Evolutionary conservation across 2,113 vertebrate genomes (phyloP), one percentile per base, ranked within the genome.

Genomic region (Takifugu bimaculatus): DNA sequence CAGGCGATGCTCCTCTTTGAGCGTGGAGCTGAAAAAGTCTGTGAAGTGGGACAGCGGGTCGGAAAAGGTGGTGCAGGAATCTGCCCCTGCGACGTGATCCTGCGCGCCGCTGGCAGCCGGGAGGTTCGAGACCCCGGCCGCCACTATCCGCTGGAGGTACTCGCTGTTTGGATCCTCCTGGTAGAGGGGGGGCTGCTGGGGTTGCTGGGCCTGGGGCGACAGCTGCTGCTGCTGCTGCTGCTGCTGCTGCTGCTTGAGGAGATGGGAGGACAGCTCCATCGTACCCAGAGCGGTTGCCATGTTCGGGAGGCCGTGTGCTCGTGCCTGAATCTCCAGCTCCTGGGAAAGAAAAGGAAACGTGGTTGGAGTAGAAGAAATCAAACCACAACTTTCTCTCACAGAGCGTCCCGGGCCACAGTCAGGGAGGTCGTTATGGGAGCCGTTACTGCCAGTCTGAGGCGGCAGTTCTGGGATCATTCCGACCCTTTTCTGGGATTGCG

Each of bases 41-140:
- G 96, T 98, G 85, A 99, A 99, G 80, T 98, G 95, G 26, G 95
- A 97, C 70, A 99, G 91, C 5, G 97, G 97, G 79, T 98, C 96
- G 1, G 94, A 96, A 90, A 95, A 99, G 10, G 91, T 89, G 54
- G 91, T 87, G 39, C 92, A 91, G 72, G 87, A 83, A 32, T 94
- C 89, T 0, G 82, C 86, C 78, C 72, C 60, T 65, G 75, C 42
- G 86, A 91, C 63, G 83, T 72, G 79, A 68, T 89, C 82, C 81
- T 89, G 87, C 0, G 69, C 69, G 4, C 55, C 60, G 76, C 82
- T 43, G 82, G 89, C 56, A 45, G 54, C 29, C 3, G 81, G 50
- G 9, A 75, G 45, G 49, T 79, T 4, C 0, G 80, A 67, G 53
- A 84, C 68, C 0, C 69, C 77, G 1, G 78, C 43, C n/a, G 62